A percentile compares a stretch with the other conserved stretches of the same genome.
Evolutionary conservation across 1,140 invertebrate genomes (phyloP).

Genomic region (Pygmarrhopalites habei): DNA sequence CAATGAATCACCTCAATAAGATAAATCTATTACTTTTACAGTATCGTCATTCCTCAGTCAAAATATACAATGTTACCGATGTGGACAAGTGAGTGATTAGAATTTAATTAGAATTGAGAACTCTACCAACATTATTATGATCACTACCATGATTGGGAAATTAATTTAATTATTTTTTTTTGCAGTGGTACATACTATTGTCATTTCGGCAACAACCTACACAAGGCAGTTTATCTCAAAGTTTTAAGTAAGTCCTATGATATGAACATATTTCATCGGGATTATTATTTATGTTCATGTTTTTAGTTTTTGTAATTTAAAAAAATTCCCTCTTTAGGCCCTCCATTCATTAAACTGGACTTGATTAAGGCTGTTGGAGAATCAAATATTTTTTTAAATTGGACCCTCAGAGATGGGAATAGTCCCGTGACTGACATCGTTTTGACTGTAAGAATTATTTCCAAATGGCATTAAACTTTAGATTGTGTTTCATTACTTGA

Average conservation of each 20-base stretch:
- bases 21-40: background rate
- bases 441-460: slow-evolving; percentile 15
- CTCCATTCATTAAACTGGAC: slow-evolving; percentile 62
- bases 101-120: background rate
- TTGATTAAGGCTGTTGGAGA: slow-evolving; percentile 66
- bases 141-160: slow-evolving; percentile 4
- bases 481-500: no score
- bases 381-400: slow-evolving; percentile 67
- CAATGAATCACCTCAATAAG: no score
- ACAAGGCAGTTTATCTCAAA: background rate
- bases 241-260: slow-evolving; percentile 15
- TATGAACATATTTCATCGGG: background rate
- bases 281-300: background rate
- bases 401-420: slow-evolving; percentile 71
- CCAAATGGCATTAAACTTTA: no score
- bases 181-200: slow-evolving; percentile 23
- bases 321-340: slow-evolving; percentile 51
- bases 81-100: background rate
- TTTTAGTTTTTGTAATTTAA: background rate
- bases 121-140: background rate
- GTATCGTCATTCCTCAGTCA: background rate
- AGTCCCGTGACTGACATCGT: slow-evolving; percentile 45
- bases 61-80: background rate
- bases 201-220: background rate
- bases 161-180: no score